These are phyloP conservation scores for Lissonota sp. DNA, from an alignment of 2,888 invertebrate genomes.

Conservation along the genomic window DNA sequence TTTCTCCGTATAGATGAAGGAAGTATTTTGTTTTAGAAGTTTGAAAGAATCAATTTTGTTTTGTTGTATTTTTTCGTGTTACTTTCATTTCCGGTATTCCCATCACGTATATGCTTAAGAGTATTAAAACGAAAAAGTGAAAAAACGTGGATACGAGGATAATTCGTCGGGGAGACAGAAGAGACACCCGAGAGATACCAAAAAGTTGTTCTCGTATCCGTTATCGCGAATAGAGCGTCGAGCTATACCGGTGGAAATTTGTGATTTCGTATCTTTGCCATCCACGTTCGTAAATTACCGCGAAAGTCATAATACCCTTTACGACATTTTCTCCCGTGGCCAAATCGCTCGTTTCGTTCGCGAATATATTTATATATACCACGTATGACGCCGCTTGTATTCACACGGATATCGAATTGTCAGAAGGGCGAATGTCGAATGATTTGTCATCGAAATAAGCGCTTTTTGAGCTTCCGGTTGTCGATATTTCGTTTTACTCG, in stretches of 20 bases:
- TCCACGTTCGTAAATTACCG: constrained; percentile 68
- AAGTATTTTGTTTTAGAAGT: no score
- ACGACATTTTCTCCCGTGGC: constrained; percentile 66
- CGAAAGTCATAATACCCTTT: constrained; percentile 71
- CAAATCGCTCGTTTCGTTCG: constrained; percentile 50
- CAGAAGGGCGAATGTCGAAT: no score
- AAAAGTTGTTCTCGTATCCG: neutral
- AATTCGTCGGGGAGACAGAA: neutral
- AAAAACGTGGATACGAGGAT: constrained; percentile 13
- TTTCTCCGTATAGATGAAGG: no score
- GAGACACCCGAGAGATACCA: constrained; percentile 22
- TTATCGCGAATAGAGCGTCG: constrained; percentile 21
- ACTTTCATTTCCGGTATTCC: no score
- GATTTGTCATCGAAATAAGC: no score
- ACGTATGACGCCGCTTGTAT: neutral
- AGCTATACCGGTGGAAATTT: neutral
- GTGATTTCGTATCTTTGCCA: constrained; percentile 26
- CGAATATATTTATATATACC: constrained; percentile 1
- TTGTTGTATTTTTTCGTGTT: no score
- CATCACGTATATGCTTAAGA: no score
- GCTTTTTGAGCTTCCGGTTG: no score
- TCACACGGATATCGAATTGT: no score
- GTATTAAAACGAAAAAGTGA: neutral
- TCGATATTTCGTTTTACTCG: neutral
- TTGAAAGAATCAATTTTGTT: no score